Percentiles rank a stretch among this genome's conserved stretches.
These are phyloP conservation scores for Oscheius sp. DNA, from an alignment of 2,888 invertebrate species.

Conservation along the genomic window DNA sequence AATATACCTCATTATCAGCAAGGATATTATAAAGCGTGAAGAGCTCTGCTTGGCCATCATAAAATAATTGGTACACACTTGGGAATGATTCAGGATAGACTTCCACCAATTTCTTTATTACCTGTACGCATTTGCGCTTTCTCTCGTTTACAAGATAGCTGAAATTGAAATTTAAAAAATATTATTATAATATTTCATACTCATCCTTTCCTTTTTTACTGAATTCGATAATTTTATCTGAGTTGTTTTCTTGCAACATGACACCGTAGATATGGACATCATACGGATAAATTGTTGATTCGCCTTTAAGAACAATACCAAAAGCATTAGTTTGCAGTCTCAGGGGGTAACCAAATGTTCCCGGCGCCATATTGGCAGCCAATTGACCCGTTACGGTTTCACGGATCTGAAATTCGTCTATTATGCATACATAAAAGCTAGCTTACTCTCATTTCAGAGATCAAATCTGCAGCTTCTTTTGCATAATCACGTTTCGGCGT, in stretches of 20 bases:
- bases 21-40: constrained; percentile 39
- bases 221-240: constrained; percentile 40
- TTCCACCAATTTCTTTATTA: constrained; percentile 34
- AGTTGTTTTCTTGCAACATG: too few relatives aligned
- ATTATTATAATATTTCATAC: constrained; percentile 30
- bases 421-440: too few relatives aligned
- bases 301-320: constrained; percentile 40
- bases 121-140: constrained; percentile 40
- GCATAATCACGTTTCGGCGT: too few relatives aligned
- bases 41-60: constrained; percentile 50
- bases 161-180: background rate
- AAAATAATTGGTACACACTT: constrained; percentile 33
- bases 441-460: too few relatives aligned
- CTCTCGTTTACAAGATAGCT: constrained; percentile 46
- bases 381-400: too few relatives aligned
- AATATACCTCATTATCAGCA: constrained; percentile 1
- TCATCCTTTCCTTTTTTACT: constrained; percentile 52
- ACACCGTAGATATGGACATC: constrained; percentile 38
- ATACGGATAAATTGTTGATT: constrained; percentile 39
- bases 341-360: constrained; percentile 8
- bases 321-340: constrained; percentile 51
- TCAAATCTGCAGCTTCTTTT: too few relatives aligned
- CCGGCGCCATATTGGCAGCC: constrained; percentile 17
- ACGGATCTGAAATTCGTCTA: too few relatives aligned
- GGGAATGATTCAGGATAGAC: constrained; percentile 36